Conservation (phyloP, 1,140 invertebrate species). For the Triops longicaudatus region DNA sequence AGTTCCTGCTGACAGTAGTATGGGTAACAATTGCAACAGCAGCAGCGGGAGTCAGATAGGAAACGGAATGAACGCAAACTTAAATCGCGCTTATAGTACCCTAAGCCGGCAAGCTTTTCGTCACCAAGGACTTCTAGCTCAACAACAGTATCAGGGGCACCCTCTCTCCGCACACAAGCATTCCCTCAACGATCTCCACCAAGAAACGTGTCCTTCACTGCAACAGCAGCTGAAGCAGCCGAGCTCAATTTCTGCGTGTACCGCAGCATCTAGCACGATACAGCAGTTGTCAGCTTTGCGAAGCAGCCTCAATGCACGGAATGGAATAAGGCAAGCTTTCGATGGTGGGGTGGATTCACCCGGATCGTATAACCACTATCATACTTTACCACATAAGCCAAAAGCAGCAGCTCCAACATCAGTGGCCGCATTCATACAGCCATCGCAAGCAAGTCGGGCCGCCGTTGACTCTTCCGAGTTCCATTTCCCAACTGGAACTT, state of each 20-base stretch:
- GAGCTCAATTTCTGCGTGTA: neutral
- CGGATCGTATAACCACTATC: neutral
- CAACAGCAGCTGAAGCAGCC: neutral
- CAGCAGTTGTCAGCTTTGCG: neutral
- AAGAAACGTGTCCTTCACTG: neutral
- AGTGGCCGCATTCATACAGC: neutral
- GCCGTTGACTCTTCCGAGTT: neutral
- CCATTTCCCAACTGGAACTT: neutral
- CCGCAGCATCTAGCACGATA: neutral
- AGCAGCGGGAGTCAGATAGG: neutral
- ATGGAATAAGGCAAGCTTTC: neutral
- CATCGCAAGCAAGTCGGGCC: neutral
- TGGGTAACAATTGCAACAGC: neutral
- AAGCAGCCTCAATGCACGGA: neutral
- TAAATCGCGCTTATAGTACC: neutral
- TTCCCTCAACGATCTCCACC: constrained; percentile 1
- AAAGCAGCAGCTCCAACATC: neutral
- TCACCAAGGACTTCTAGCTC: neutral
- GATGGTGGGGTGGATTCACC: neutral
- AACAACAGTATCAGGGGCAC: neutral
- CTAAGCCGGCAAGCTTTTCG: neutral
- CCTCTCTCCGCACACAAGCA: neutral
- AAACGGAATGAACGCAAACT: neutral
- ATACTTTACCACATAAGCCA: neutral
- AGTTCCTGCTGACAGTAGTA: neutral